Base-by-base conservation (phyloP, 2,888 invertebrate genomes). In the Pseudoips prasinana region DNA sequence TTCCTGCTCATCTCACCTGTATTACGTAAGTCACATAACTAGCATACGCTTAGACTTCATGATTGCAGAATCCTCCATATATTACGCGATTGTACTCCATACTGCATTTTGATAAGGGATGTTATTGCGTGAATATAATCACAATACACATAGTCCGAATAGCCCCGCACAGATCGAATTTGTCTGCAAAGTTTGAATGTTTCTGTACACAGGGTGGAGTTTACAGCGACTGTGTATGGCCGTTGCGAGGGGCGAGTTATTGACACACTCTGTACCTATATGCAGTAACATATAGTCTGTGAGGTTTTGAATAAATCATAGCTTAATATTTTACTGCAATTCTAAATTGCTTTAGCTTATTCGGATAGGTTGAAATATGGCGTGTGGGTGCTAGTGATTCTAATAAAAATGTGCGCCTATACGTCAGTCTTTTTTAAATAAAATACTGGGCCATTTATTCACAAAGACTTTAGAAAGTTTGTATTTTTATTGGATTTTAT, bases 111-210 rank as follows among this genome's bases (percentile, higher is more conserved):
- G 23, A 53, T 62, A 73, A 54, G 58, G 64, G 29, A 35, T 33
- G 58, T 46, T 59, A 46, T 70, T 35, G 63, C 46, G 44, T 52
- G 59, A 48, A 54, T 54, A 63, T 46, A 42, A 38, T 45, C 33
- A 48, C 48, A 45, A 42, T 56, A 57, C 64, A 68, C 65, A 76
- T 69, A 67, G 73, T 73, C 75, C 69, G 73, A 77, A 75, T 79
- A 65, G 61, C 58, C 62, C 64, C 63, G 65, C 64, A 52, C 58
- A 75, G 82, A 86, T 86, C 83, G 86, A 85, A 85, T 83, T 81
- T 80, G 87, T 88, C 87, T 88, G 85, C 85, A 76, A 88, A 88
- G 87, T 88, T 88, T 83, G 81, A 80, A 83, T 81, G 85, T 76
- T 82, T 78, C 76, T 70, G 68, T 77, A 71, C 59, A 70, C 61